Percentiles rank a stretch among this genome's conserved stretches.
Conservation (phyloP, 2,113 vertebrate genomes). For the Hyperopisus bebe region DNA sequence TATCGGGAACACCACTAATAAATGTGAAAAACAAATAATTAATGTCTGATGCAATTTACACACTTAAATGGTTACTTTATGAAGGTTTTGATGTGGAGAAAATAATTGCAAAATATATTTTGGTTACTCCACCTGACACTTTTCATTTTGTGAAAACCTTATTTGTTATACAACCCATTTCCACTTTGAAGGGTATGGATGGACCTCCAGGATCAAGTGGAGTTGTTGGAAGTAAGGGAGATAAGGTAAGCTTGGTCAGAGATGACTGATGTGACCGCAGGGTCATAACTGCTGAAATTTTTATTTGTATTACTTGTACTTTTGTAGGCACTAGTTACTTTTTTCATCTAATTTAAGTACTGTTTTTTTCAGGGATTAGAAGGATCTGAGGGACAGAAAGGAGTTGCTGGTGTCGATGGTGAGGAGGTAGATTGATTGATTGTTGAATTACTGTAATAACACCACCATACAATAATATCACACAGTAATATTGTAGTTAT, state of each 20-base stretch:
- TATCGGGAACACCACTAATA: background rate
- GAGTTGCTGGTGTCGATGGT: constrained; percentile 64
- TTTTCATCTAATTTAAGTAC: background rate
- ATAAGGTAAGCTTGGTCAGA: constrained; percentile 42
- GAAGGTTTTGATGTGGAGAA: background rate
- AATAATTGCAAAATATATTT: background rate
- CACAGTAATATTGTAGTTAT: background rate
- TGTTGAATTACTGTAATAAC: constrained; percentile 16
- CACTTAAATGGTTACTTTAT: background rate
- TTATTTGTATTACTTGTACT: background rate
- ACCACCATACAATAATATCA: background rate
- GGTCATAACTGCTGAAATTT: background rate
- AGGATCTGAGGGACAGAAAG: constrained; percentile 48
- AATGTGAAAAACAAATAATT: background rate
- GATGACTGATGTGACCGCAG: background rate
- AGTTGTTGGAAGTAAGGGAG: constrained; percentile 46
- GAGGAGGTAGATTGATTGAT: constrained; percentile 69
- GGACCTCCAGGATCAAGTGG: constrained; percentile 50
- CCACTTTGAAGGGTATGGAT: constrained; percentile 55
- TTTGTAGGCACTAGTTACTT: background rate
- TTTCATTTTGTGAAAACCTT: background rate
- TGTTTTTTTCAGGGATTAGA: constrained; percentile 47
- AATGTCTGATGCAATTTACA: background rate
- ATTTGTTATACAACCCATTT: background rate
- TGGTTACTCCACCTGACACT: background rate